Conservation (phyloP, 2,113 vertebrate species). For the Meriones unguiculatus region DNA sequence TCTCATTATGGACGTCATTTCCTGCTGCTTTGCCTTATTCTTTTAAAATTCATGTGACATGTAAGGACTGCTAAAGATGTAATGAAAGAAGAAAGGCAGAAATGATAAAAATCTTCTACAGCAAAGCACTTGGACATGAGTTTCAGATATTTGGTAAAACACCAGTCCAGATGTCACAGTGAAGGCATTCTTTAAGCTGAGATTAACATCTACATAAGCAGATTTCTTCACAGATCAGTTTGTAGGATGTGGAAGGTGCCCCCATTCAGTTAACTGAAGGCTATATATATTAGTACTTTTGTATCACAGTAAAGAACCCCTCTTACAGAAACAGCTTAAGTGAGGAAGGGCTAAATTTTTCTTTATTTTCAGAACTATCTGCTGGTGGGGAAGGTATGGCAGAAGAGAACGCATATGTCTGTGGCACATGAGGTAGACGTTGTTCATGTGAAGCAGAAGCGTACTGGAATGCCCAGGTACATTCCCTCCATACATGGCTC, state of each 20-base stretch:
- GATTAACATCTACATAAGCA: neutral
- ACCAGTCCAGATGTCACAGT: neutral
- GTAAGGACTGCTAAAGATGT: neutral
- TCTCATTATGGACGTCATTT: neutral
- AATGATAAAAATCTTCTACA: neutral
- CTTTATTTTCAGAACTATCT: neutral
- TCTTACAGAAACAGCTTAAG: neutral
- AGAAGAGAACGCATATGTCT: neutral
- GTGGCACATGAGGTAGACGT: too few species aligned
- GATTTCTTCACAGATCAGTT: neutral
- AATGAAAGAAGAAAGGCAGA: neutral
- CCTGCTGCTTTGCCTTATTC: neutral
- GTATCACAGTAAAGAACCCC: neutral
- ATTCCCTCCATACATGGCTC: neutral
- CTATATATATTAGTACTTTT: neutral
- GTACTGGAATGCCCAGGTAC: neutral
- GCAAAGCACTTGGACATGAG: neutral
- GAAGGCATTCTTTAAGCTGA: neutral
- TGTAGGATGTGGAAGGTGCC: neutral
- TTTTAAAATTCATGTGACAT: neutral
- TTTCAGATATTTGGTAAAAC: neutral
- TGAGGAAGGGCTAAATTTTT: neutral
- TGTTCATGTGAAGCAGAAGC: neutral
- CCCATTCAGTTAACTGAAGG: neutral
- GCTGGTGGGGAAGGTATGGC: neutral